phyloP scores from a whole-genome alignment of 2,888 invertebrate species.

The Priocnemis perturbator region DNA sequence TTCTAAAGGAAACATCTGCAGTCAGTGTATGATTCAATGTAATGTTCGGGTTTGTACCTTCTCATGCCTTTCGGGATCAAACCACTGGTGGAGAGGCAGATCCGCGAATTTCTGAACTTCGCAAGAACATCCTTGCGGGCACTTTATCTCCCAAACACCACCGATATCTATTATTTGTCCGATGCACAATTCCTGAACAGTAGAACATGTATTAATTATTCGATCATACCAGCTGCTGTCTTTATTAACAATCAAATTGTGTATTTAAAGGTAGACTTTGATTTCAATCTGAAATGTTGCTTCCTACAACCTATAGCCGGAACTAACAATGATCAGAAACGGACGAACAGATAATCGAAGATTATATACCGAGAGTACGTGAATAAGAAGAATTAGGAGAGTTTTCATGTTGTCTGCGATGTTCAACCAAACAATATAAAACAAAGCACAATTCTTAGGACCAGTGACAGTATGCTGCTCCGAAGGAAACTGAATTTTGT shows the following conservation, averaged over 20 bases:
- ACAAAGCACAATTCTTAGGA: constrained; percentile 39
- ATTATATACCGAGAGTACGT: constrained; percentile 52
- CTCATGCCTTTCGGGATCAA: constrained; percentile 39
- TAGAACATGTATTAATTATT: constrained; percentile 8
- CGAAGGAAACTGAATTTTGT: constrained; percentile 68
- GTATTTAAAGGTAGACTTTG: not conserved
- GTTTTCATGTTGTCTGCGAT: constrained; percentile 45
- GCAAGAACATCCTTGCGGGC: constrained; percentile 70
- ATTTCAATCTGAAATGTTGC: not conserved
- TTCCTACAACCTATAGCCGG: not conserved
- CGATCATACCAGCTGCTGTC: constrained; percentile 8
- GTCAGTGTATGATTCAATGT: too few species aligned
- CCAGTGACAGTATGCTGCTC: constrained; percentile 52
- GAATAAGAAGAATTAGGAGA: constrained; percentile 38
- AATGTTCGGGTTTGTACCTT: constrained; percentile 30
- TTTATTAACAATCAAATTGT: not conserved
- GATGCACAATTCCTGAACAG: constrained; percentile 51
- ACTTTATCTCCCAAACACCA: constrained; percentile 64
- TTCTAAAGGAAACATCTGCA: not conserved
- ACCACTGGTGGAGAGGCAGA: constrained; percentile 69
- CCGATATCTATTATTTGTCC: constrained; percentile 64
- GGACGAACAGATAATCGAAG: constrained; percentile 1
- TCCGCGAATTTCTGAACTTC: constrained; percentile 67
- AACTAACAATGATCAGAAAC: too few species aligned
- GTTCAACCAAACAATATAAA: constrained; percentile 29